Base-by-base conservation (phyloP, 2,888 invertebrate genomes). In the Ganaspis brasiliensis region DNA sequence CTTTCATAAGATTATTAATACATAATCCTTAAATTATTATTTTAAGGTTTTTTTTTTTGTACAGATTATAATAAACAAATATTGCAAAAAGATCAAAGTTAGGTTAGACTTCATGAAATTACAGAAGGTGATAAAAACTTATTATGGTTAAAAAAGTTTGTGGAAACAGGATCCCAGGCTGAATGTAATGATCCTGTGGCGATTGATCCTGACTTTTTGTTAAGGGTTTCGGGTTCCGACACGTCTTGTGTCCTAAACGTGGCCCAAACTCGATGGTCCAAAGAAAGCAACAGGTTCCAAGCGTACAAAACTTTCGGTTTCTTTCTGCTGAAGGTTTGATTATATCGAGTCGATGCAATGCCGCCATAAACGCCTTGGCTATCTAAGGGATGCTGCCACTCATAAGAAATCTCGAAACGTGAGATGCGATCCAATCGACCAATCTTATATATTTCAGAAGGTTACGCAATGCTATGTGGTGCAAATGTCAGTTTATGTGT, bases 341-440 rank as follows among this genome's bases (percentile, higher is more conserved):
- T 78, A 75, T 77, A 26, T 59, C 75, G 77, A 40, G n/a, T 40
- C 67, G 40, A 67, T 72, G 73, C 78, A 78, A 79, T 77, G 79
- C 77, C 78, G 79, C 81, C 79, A 75, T 72, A 76, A 73, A 49
- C 76, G 57, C 72, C 59, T 75, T 59, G 14, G 35, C 78, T 81
- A 81, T 77, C 78, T 78, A 78, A 80, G 80, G 80, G 78, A 71
- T 79, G 78, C 71, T 77, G 76, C 40, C 49, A 52, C 52, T 52
- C 57, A 55, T 77, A 73, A 81, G 78, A 84, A 82, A 80, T 73
- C 61, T 45, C 57, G 45, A 79, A 76, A 87, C 86, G 86, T 86
- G 87, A 87, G 84, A 82, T 77, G 86, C 78, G 75, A 85, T 75
- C 81, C 81, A 86, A 88, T 85, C 78, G 84, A 67, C 61, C 63